Evolutionary conservation across 2,888 invertebrate genomes (phyloP).

Genomic region (Philereme vetulata): DNA sequence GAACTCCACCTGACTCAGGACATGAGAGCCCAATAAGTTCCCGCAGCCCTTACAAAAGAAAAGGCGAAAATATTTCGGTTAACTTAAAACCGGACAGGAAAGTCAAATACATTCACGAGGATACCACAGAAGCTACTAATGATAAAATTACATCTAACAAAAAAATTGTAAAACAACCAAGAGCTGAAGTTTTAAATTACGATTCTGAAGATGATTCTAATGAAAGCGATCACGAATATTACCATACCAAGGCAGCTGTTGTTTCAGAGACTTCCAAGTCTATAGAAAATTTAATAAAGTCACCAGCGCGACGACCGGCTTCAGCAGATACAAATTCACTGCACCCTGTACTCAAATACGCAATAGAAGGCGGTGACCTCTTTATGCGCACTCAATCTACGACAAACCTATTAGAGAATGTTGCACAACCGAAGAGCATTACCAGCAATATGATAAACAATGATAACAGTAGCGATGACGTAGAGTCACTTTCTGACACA

Average conservation of each 20-base stretch:
- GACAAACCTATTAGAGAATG: conserved; percentile 46
- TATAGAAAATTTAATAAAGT: conserved; percentile 65
- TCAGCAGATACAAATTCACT: conserved; percentile 55
- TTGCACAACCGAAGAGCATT: conserved; percentile 2
- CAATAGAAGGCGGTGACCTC: conserved; percentile 44
- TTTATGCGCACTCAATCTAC: conserved; percentile 57
- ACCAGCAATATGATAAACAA: conserved; percentile 22
- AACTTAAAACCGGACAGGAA: conserved; percentile 14
- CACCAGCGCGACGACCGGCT: conserved; percentile 65
- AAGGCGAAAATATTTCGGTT: conserved; percentile 10
- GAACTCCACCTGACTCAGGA: conserved; percentile 64
- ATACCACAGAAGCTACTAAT: conserved; percentile 11
- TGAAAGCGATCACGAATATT: conserved; percentile 53
- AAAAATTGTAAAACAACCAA: conserved; percentile 10
- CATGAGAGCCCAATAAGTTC: conserved; percentile 52
- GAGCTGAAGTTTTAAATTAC: conserved; percentile 28
- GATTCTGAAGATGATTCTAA: conserved; percentile 50
- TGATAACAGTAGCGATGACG: conserved; percentile 55
- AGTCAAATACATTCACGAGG: conserved; percentile 21
- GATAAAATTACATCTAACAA: conserved; percentile 18
- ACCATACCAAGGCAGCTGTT: conserved; percentile 39
- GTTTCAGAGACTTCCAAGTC: conserved; percentile 55
- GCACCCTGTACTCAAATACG: conserved; percentile 48
- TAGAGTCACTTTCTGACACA: conserved; percentile 53
- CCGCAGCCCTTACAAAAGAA: conserved; percentile 36